Percentiles rank a stretch among this genome's conserved stretches.
phyloP scores from a whole-genome alignment of 2,797 vertebrate species.

The Microctenopoma stevenorrisi region DNA sequence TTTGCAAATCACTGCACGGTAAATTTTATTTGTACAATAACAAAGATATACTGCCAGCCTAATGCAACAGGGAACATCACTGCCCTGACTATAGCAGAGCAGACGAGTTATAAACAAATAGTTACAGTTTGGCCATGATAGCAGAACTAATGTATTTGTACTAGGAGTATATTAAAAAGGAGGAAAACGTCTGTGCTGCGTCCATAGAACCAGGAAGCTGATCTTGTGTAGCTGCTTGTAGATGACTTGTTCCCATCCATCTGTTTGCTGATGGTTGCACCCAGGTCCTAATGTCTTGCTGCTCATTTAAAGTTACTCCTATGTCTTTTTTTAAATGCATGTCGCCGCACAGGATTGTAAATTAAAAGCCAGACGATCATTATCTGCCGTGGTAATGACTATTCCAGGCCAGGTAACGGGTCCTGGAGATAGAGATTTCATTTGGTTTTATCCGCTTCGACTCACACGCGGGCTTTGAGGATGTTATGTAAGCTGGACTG shows the following conservation, averaged over 20 bases:
- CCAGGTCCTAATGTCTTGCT: not conserved
- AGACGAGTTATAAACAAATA: no score
- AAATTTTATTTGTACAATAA: not conserved
- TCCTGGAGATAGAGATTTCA: conserved; percentile 62
- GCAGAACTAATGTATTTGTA: not conserved
- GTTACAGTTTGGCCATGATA: not conserved
- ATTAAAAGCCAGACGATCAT: conserved; percentile 65
- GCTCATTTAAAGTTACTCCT: conserved; percentile 44
- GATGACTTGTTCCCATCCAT: no score
- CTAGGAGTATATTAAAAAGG: not conserved
- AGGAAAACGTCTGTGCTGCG: not conserved
- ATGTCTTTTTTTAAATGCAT: conserved; percentile 17
- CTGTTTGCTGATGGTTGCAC: no score
- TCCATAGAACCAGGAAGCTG: not conserved
- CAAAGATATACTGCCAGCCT: not conserved
- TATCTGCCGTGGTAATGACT: conserved; percentile 60
- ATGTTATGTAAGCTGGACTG: conserved; percentile 23
- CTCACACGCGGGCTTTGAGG: conserved; percentile 38
- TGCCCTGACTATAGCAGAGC: not conserved
- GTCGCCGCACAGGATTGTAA: conserved; percentile 56
- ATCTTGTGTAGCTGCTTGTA: no score
- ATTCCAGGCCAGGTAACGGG: conserved; percentile 43
- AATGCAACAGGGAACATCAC: not conserved
- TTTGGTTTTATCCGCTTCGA: conserved; percentile 59
- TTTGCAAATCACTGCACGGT: no score